Evolutionary conservation across 2,797 vertebrate genomes (phyloP), one percentile per base, ranked within the genome.

Genomic region (Iguana delicatissima): DNA sequence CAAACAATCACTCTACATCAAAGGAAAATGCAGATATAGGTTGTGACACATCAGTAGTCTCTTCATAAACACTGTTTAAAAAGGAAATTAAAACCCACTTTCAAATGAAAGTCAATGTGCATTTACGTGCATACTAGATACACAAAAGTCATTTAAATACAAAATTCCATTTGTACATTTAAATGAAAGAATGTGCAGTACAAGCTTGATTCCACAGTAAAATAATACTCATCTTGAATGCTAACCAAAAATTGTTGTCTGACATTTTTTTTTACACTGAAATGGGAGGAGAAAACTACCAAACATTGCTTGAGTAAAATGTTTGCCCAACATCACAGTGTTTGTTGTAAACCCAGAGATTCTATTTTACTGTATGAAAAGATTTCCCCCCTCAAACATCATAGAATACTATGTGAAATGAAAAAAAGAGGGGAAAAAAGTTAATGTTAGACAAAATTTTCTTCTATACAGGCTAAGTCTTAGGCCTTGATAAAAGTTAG

Each of bases 311-410:
- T 74, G 95, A 97, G 96, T 95, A 95, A 97, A 97, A 96, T 90
- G 94, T 95, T 98, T 97, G 98, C 96, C 97, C 97, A 96, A 98
- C 97, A 97, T 99, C 99, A 99, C 99, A 99, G 99, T 99, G 99
- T 98, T 99, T 98, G 97, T 98, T 98, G 96, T 97, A 98, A 98
- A 98, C 98, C 97, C 97, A 98, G 98, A 98, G 97, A 95, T 97
- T 97, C 96, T 97, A 95, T 97, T 98, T 97, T 96, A 97, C 96
- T 96, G 90, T 96, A 96, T 96, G 96, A 97, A 96, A 98, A 97
- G 92, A 97, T 97, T 79, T 86, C 87, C 91, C 93, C 89, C 91
- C 93, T 91, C 88, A 93, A 96, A 96, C 55, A 93, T 95, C 86
- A 89, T 92, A 97, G 93, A 95, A 89, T 96, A 94, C 87, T 92